Conservation (phyloP, 2,797 vertebrate genomes). For the Melanogrammus aeglefinus region DNA sequence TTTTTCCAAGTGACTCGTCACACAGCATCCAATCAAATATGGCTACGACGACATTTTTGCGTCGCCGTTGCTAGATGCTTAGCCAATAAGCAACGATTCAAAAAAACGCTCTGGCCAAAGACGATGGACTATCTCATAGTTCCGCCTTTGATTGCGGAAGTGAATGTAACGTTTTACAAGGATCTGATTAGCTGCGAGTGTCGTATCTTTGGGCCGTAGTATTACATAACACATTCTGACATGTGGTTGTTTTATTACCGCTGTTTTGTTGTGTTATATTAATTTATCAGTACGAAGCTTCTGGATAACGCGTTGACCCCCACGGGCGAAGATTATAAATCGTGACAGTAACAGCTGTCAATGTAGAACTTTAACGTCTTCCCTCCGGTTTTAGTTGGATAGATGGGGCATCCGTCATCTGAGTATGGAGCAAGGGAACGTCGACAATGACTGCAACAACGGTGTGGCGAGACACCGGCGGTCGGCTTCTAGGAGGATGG, state of each 20-base stretch:
- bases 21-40: constrained; percentile 59
- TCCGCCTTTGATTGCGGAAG: constrained; percentile 35
- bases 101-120: background rate
- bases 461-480: constrained; percentile 56
- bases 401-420: constrained; percentile 41
- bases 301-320: background rate
- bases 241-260: background rate
- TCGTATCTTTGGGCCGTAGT: background rate
- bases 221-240: background rate
- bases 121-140: constrained; percentile 36
- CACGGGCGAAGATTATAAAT: background rate
- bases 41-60: constrained; percentile 57
- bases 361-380: constrained; percentile 22
- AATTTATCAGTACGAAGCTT: background rate
- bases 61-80: constrained; percentile 50
- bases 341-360: background rate
- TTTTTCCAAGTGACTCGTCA: background rate
- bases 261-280: background rate
- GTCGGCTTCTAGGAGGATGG: constrained; percentile 78
- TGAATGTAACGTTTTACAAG: constrained; percentile 44
- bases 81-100: constrained; percentile 60
- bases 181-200: background rate
- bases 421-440: constrained; percentile 48
- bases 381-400: constrained; percentile 21
- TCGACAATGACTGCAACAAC: constrained; percentile 63